Evolutionary conservation across 2,113 vertebrate genomes (phyloP).

Genomic region (Grantiella picta): DNA sequence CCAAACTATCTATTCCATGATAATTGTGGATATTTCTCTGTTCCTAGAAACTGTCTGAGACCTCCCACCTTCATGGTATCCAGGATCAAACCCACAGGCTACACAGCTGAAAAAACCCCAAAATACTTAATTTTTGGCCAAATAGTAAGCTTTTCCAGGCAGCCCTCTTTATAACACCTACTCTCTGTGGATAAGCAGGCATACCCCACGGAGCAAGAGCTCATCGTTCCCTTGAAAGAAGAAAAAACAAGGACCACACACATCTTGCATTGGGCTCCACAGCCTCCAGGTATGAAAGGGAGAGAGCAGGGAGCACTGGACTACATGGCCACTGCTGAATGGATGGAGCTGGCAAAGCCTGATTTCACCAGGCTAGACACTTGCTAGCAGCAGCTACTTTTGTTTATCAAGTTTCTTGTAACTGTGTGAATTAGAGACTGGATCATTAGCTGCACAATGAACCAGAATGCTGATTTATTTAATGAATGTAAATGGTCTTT

Average conservation of each 20-base stretch:
- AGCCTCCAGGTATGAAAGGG: not conserved
- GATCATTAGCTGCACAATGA: slow-evolving; percentile 63
- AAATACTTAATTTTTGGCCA: not conserved
- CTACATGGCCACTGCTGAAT: not conserved
- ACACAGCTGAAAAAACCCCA: not conserved
- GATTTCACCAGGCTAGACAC: not conserved
- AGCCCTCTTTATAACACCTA: not conserved
- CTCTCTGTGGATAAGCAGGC: not conserved
- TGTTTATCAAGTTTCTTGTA: slow-evolving; percentile 37
- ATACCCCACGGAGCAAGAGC: not conserved
- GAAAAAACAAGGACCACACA: not conserved
- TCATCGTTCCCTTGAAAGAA: not conserved
- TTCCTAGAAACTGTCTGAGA: not conserved
- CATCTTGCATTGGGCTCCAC: not conserved
- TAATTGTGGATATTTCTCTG: not conserved
- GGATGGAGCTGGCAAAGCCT: not conserved
- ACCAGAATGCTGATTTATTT: slow-evolving; percentile 57
- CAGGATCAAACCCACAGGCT: not conserved
- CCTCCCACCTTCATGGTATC: not conserved
- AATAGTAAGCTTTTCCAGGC: not conserved
- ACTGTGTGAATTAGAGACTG: slow-evolving; percentile 10
- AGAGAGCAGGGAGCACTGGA: not conserved
- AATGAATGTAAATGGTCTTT: slow-evolving; percentile 61
- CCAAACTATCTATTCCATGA: not conserved
- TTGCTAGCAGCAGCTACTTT: slow-evolving; percentile 25